Evolutionary conservation across 2,888 invertebrate genomes (phyloP).

Genomic region (Ormyrus nitidulus): DNA sequence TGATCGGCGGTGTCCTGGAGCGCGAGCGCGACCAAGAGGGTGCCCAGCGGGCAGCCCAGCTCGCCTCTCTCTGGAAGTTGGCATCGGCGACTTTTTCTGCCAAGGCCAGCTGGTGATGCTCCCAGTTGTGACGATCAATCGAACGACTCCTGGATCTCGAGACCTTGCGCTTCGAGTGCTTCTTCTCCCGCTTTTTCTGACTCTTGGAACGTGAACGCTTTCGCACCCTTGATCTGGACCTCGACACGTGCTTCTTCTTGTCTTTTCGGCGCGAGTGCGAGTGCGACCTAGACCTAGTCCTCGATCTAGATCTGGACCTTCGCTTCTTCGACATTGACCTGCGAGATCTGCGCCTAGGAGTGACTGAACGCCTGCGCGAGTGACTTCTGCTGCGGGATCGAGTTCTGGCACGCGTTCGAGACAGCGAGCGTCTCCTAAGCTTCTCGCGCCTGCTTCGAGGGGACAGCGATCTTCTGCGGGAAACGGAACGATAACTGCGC

Average conservation of each 20-base stretch:
- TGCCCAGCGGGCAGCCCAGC: constrained; percentile 74
- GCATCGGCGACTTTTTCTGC: constrained; percentile 63
- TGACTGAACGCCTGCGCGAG: constrained; percentile 40
- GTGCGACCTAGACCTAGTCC: constrained; percentile 56
- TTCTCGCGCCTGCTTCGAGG: constrained; percentile 62
- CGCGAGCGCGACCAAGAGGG: constrained; percentile 80
- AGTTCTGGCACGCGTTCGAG: constrained; percentile 59
- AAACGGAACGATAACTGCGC: constrained; percentile 66
- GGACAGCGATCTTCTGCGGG: constrained; percentile 64
- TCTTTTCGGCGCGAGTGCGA: neutral
- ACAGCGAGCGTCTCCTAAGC: constrained; percentile 56
- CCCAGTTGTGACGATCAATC: constrained; percentile 71
- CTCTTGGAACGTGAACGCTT: constrained; percentile 69
- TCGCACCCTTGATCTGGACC: constrained; percentile 53
- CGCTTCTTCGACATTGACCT: constrained; percentile 62
- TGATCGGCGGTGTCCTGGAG: constrained; percentile 73
- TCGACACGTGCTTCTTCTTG: neutral
- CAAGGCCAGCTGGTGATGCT: constrained; percentile 61
- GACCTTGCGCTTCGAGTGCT: constrained; percentile 71
- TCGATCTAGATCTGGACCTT: constrained; percentile 60
- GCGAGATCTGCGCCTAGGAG: constrained; percentile 56
- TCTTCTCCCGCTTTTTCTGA: constrained; percentile 70
- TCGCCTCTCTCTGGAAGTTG: constrained; percentile 62
- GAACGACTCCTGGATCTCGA: constrained; percentile 64
- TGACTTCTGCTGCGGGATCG: constrained; percentile 38